Evolutionary conservation across 2,797 vertebrate species (phyloP), one percentile per base, ranked within the genome.

Genomic region (Trematomus bernacchii): DNA sequence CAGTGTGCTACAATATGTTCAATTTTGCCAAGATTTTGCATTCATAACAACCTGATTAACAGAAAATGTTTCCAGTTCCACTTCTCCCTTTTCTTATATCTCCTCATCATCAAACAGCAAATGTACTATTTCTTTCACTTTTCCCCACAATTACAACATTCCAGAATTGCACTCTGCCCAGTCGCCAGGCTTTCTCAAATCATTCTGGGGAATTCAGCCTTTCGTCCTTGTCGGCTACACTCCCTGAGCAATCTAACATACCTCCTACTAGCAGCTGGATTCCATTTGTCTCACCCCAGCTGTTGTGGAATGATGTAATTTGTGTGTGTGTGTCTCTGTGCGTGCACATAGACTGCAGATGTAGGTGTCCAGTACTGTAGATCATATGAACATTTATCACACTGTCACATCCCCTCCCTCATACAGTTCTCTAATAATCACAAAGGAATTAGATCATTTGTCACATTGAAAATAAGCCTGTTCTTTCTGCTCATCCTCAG

Each of bases 121-220:
- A 48, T 55, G 21, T 7, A 69, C 30, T 46, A 77, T 72, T 55
- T 65, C 3, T 77, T 77, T 27, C 0, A 42, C n/a, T 61, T 80
- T 73, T 87, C 84, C 85, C 83, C 85, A 92, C 69, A 86, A 86
- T 85, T 84, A 85, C 53, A 51, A 66, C 67, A 80, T 87, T 84
- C 83, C 84, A 54, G 53, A 76, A 66, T 21, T 55, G 72, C 70
- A 66, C 70, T 79, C 30, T 69, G 11, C 60, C 72, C 11, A 0
- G 42, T 53, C 19, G 0, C 14, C 53, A 60, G n/a, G 27, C 53
- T 67, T 80, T 88, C 79, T 61, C 73, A 76, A 83, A 85, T 59
- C 82, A 87, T 80, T 86, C 54, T 50, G 63, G 46, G 66, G 27
- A 67, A 57, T 77, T 72, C 71, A 30, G 42, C 59, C 62, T 71